Percentiles rank a stretch among this genome's conserved stretches.
phyloP scores from a whole-genome alignment of 2,113 vertebrate genomes.

The Cyrtonyx montezumae region DNA sequence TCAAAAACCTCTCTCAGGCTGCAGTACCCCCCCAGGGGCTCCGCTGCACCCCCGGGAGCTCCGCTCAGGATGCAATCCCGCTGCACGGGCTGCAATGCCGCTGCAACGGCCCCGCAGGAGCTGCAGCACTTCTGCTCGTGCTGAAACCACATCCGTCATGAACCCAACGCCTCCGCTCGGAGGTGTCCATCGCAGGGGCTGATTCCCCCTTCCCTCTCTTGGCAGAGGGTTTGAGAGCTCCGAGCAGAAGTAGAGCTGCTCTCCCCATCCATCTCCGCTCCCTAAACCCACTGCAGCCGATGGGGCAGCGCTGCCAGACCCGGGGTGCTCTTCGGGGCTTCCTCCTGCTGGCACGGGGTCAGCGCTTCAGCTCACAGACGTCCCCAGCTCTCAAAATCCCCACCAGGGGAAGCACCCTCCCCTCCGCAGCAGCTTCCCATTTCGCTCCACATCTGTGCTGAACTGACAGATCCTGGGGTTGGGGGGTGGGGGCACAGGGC shows the following conservation, averaged over 20 bases:
- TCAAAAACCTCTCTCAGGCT: accelerated
- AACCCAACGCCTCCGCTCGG: accelerated
- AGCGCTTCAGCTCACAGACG: background rate
- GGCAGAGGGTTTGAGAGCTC: background rate
- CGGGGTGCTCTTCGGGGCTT: background rate
- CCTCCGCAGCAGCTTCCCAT: background rate
- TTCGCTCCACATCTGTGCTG: background rate
- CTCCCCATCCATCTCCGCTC: background rate
- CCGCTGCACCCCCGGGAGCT: too few relatives aligned
- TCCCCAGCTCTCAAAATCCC: too few relatives aligned
- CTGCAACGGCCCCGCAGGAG: background rate
- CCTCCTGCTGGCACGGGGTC: background rate
- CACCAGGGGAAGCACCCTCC: too few relatives aligned
- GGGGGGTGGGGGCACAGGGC: background rate
- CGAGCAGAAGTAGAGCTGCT: background rate
- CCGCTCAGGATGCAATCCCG: too few relatives aligned
- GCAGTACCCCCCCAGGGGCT: accelerated
- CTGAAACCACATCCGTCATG: background rate
- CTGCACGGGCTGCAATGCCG: background rate
- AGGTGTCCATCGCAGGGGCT: accelerated
- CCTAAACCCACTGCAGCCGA: background rate
- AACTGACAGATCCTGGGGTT: background rate
- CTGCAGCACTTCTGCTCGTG: accelerated
- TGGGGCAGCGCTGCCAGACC: background rate
- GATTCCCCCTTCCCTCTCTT: background rate